Conservation (phyloP, 2,888 invertebrate species). For the Criorhina ranunculi region DNA sequence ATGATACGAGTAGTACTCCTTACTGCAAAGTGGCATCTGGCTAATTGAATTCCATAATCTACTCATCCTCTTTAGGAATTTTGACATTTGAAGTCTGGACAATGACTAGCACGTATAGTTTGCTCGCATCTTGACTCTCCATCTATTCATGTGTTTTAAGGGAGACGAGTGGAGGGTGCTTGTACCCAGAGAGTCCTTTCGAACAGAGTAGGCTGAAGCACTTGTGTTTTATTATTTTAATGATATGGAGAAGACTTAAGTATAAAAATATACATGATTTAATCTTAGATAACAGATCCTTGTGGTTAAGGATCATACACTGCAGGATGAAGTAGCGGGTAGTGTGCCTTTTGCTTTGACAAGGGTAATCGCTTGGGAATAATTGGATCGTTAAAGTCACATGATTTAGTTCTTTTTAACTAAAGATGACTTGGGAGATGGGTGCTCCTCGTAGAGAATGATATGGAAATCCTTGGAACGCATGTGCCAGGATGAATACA, state of each 20-base stretch:
- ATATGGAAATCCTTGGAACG: too few species aligned
- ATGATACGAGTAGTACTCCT: too few species aligned
- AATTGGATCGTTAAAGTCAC: not conserved
- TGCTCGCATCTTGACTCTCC: not conserved
- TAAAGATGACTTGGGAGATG: not conserved
- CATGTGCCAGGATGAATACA: too few species aligned
- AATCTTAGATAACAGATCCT: not conserved
- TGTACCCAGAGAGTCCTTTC: not conserved
- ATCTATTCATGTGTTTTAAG: not conserved
- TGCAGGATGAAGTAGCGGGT: not conserved
- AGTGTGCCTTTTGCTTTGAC: not conserved
- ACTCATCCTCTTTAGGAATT: not conserved
- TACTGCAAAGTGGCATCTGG: not conserved
- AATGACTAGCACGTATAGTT: slow-evolving; percentile 16
- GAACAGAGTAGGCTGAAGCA: not conserved
- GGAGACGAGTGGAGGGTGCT: not conserved
- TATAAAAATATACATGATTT: not conserved
- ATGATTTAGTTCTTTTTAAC: not conserved
- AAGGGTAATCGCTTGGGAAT: not conserved
- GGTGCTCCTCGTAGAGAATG: too few species aligned
- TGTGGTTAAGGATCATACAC: not conserved
- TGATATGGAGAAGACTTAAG: not conserved
- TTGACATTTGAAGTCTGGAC: not conserved
- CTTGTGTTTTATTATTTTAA: not conserved
- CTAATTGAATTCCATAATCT: slow-evolving; percentile 23